A percentile compares a stretch with the other conserved stretches of the same genome.
These are phyloP conservation scores for Schizotus pectinicornis DNA, from an alignment of 2,888 invertebrate genomes.

Conservation along the genomic window DNA sequence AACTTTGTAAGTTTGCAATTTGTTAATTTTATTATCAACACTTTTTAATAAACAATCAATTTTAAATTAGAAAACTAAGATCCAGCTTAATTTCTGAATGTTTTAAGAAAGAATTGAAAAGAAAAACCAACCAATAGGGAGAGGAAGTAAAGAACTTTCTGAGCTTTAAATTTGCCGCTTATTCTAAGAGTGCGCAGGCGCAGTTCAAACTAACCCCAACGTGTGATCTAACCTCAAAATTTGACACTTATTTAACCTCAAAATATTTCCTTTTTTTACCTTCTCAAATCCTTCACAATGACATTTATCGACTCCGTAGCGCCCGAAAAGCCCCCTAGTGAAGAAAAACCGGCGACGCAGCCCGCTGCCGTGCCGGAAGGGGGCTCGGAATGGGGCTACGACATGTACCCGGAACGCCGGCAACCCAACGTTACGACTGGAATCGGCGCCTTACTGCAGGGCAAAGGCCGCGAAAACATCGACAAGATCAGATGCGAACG, in stretches of 20 bases:
- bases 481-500: slow-evolving; percentile 81
- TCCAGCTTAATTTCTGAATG: too few relatives aligned
- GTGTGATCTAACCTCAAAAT: not conserved
- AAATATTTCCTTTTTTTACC: not conserved
- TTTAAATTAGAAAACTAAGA: too few relatives aligned
- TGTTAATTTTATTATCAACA: too few relatives aligned
- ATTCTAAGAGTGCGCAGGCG: too few relatives aligned
- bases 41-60: too few relatives aligned
- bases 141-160: too few relatives aligned
- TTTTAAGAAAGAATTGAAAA: too few relatives aligned
- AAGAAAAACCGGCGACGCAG: not conserved
- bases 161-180: too few relatives aligned
- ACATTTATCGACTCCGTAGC: slow-evolving; percentile 3
- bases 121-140: too few relatives aligned
- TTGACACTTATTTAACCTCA: slow-evolving; percentile 2
- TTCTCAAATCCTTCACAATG: slow-evolving; percentile 3
- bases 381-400: slow-evolving; percentile 71
- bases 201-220: too few relatives aligned
- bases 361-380: not conserved
- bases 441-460: slow-evolving; percentile 64
- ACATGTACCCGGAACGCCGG: slow-evolving; percentile 83
- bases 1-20: too few relatives aligned
- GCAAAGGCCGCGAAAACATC: slow-evolving; percentile 72
- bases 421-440: slow-evolving; percentile 73
- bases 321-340: not conserved